Evolutionary conservation across 1,140 invertebrate genomes (phyloP).

Genomic region (Drosophila punjabiensis): DNA sequence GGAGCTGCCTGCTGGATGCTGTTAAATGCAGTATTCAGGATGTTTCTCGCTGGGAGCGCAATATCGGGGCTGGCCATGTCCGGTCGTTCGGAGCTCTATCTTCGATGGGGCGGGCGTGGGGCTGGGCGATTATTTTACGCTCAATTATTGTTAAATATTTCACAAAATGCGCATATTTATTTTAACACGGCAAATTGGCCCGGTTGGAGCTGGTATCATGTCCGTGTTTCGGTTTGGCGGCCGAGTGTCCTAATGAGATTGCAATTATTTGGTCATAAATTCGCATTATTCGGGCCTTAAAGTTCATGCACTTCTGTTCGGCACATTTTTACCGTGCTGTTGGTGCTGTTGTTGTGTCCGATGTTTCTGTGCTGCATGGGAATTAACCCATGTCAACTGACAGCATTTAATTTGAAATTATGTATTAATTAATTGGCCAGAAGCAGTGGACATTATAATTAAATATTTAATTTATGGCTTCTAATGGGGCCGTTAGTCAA

Average conservation of each 20-base stretch:
- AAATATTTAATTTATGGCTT: conserved; percentile 74
- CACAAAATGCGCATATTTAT: conserved; percentile 77
- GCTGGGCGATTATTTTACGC: conserved; percentile 81
- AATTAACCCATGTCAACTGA: conserved; percentile 50
- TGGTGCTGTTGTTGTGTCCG: conserved; percentile 10
- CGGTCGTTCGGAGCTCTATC: conserved; percentile 51
- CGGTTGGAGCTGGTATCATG: conserved; percentile 58
- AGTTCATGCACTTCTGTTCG: conserved; percentile 67
- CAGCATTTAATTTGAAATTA: conserved; percentile 79
- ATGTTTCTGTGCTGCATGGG: conserved; percentile 3
- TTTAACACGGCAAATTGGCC: conserved; percentile 64
- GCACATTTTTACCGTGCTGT: conserved; percentile 54
- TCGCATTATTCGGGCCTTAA: conserved; percentile 82
- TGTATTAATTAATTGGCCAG: conserved; percentile 76
- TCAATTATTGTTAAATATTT: conserved; percentile 85
- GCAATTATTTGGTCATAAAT: conserved; percentile 85
- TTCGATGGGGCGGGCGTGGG: conserved; percentile 31
- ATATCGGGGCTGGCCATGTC: conserved; percentile 22
- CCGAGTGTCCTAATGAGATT: conserved; percentile 83
- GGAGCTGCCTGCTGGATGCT: conserved; percentile 14
- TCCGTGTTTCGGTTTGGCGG: conserved; percentile 56
- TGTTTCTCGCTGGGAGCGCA: conserved; percentile 24
- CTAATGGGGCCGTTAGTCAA: conserved; percentile 60
- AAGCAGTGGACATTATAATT: conserved; percentile 73
- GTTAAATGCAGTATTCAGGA: conserved; percentile 30